phyloP scores from a whole-genome alignment of 2,797 vertebrate genomes.

The Melanotaenia nigrans region DNA sequence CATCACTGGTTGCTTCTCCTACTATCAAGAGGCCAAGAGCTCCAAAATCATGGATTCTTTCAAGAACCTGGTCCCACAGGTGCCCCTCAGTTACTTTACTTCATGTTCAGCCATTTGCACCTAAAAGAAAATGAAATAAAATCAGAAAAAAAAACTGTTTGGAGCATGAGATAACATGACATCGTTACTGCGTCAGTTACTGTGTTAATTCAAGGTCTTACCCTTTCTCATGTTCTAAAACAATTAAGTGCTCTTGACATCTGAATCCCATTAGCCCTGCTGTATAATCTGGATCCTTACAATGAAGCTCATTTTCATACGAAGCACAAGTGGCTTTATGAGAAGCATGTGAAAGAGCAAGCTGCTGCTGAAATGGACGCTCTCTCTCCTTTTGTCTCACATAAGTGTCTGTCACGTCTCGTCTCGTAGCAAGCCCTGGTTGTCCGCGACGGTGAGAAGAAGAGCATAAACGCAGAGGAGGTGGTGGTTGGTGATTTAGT shows the following conservation, averaged over 20 bases:
- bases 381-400: conserved; percentile 11
- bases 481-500: conserved; percentile 94
- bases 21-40: conserved; percentile 98
- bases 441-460: conserved; percentile 93
- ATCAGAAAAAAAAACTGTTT: not conserved
- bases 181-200: not conserved
- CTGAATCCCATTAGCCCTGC: conserved; percentile 13
- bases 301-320: not conserved
- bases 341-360: not conserved
- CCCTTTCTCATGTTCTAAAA: not conserved
- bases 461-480: conserved; percentile 92
- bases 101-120: not conserved
- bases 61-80: conserved; percentile 98
- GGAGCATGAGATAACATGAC: not conserved
- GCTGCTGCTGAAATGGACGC: not conserved
- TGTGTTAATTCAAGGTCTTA: conserved; percentile 18
- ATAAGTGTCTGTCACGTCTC: conserved; percentile 4
- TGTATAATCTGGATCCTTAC: not conserved
- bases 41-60: conserved; percentile 99
- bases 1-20: conserved; percentile 98
- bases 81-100: conserved; percentile 44
- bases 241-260: conserved; percentile 19
- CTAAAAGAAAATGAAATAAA: not conserved
- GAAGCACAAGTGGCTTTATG: not conserved
- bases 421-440: conserved; percentile 92